phyloP scores from a whole-genome alignment of 1,140 invertebrate species.

The Halotydeus destructor region DNA sequence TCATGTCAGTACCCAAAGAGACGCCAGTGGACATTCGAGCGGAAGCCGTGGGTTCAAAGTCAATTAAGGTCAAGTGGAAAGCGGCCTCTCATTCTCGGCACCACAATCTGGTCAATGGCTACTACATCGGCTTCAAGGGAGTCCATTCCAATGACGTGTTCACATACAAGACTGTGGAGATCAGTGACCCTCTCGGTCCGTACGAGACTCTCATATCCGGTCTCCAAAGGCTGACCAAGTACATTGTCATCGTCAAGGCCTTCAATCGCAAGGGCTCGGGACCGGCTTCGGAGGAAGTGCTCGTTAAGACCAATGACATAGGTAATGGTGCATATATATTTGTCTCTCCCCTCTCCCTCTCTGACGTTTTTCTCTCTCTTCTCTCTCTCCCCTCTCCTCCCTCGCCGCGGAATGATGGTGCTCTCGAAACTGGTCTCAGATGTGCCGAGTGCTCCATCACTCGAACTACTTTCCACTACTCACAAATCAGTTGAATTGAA shows the following conservation, averaged over 20 bases:
- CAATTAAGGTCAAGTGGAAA: slow-evolving; percentile 27
- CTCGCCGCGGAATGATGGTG: no score
- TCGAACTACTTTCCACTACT: slow-evolving; percentile 12
- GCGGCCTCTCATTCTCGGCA: slow-evolving; percentile 3
- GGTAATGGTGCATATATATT: slow-evolving; percentile 2
- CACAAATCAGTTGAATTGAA: slow-evolving; percentile 14
- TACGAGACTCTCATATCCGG: slow-evolving; percentile 16
- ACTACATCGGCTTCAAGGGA: slow-evolving; percentile 27
- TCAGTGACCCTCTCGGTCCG: slow-evolving; percentile 4
- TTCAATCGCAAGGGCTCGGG: slow-evolving; percentile 76
- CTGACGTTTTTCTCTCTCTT: no score
- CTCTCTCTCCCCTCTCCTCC: no score
- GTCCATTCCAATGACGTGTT: slow-evolving; percentile 21
- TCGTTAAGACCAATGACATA: slow-evolving; percentile 39
- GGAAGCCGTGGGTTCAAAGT: slow-evolving; percentile 25
- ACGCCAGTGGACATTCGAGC: slow-evolving; percentile 22
- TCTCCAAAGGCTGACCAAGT: slow-evolving; percentile 19
- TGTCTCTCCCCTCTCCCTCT: no score
- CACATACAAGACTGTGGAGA: slow-evolving; percentile 22
- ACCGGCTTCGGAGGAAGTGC: slow-evolving; percentile 55
- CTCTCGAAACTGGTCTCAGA: no score
- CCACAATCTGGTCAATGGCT: slow-evolving; percentile 19
- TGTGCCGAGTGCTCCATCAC: slow-evolving; percentile 13
- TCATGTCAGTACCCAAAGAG: slow-evolving; percentile 14
- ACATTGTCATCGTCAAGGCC: slow-evolving; percentile 43